Conservation (phyloP, 2,888 invertebrate species). For the Dicyrtoma fusca region DNA sequence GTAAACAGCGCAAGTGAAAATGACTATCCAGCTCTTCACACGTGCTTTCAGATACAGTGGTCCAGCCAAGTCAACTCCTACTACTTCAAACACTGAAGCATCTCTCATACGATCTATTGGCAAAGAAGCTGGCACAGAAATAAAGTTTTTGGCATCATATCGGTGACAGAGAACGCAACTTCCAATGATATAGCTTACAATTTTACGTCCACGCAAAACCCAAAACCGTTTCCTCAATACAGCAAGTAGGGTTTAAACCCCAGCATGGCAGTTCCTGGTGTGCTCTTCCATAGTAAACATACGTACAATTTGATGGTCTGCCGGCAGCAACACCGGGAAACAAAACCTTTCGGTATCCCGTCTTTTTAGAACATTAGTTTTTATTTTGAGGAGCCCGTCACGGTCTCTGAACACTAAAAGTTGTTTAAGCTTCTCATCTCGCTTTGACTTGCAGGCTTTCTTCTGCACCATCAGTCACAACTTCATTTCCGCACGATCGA, state of each 20-base stretch:
- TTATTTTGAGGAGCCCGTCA: background rate
- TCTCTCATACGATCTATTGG: constrained; percentile 57
- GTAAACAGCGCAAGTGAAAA: constrained; percentile 60
- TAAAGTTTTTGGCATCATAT: background rate
- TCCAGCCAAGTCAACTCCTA: constrained; percentile 59
- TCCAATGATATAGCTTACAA: background rate
- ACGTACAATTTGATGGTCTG: background rate
- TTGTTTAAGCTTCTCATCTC: background rate
- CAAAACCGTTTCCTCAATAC: background rate
- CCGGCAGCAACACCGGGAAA: constrained; percentile 1
- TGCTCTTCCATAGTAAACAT: background rate
- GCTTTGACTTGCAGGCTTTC: background rate
- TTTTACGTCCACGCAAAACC: background rate
- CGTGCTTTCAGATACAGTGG: constrained; percentile 57
- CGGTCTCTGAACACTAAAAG: background rate
- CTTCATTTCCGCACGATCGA: background rate
- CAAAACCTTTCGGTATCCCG: background rate
- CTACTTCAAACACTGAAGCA: constrained; percentile 56
- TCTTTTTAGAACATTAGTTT: background rate
- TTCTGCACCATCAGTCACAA: background rate
- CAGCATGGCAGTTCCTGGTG: background rate
- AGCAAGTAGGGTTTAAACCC: background rate
- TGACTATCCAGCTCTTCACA: constrained; percentile 58
- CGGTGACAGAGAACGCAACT: background rate
- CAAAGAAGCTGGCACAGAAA: constrained; percentile 41